Base-by-base conservation (phyloP, 2,113 vertebrate genomes). In the Semnopithecus entellus region DNA sequence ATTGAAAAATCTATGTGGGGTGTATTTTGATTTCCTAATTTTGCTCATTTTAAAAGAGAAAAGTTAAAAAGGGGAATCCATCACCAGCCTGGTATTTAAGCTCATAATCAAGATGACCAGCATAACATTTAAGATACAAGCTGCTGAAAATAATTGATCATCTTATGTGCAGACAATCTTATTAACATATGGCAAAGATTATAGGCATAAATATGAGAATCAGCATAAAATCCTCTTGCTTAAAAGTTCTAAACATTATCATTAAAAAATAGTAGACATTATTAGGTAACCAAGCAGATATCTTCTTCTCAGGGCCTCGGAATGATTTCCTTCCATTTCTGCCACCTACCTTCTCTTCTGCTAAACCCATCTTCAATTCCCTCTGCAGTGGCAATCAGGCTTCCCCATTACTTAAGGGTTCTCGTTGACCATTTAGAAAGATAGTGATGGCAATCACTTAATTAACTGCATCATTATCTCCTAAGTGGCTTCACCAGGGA, bases 1-100 rank as follows among this genome's bases (percentile, higher is more conserved):
- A 32, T 45, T 97, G 50, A 97, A 98, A 98, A 98, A 97, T 66
- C 61, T 97, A 61, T 85, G 32, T 95, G 90, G 94, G 83, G 75
- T 98, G 32, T 94, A 40, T 52, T 98, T 97, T 13, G 0, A 72
- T 97, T 95, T 97, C 80, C 16, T 27, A 91, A 73, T 97, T 94
- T 94, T 90, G 79, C 87, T 91, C 79, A 72, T 89, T 96, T 45
- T 55, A 90, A 76, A 80, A 92, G 57, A 96, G 61, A 8, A 3
- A 79, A 95, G 90, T 96, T 90, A 97, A 97, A 64, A 83, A 50
- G 93, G 52, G 40, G 18, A 97, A 16, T 81, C 90, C n/a, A 40
- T 90, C 95, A 80, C 17, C 76, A 97, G 87, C 16, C 48, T 98
- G 68, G 80, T 92, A 93, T 82, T 97, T 97, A 95, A 95, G 72